A percentile compares a stretch with the other conserved stretches of the same genome.
These are phyloP conservation scores for Nephrotoma flavescens DNA, from an alignment of 2,888 invertebrate species.

Conservation along the genomic window DNA sequence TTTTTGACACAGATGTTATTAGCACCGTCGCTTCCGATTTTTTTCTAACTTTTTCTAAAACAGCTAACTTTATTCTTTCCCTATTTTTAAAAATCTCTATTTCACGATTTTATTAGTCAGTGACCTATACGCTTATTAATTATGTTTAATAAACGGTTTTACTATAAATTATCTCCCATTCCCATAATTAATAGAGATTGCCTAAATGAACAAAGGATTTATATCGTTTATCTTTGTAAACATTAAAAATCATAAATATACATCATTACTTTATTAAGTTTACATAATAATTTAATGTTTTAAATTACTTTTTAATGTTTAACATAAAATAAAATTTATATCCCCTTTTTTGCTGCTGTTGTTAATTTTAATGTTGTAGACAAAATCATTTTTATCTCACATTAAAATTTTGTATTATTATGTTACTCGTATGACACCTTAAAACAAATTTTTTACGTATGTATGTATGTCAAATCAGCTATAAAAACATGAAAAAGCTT, in stretches of 20 bases:
- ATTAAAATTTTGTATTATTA: neutral
- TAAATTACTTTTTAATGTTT: neutral
- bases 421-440: neutral
- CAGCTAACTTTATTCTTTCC: no score
- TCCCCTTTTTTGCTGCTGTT: neutral
- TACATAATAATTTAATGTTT: neutral
- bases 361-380: neutral
- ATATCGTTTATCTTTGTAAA: neutral
- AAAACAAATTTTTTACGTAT: no score
- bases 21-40: no score
- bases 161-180: no score
- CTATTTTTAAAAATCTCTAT: no score
- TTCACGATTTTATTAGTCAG: no score
- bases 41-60: no score
- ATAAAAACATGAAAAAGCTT: neutral
- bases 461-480: neutral
- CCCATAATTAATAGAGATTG: no score
- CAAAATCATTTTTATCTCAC: neutral
- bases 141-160: no score
- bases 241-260: neutral
- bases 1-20: no score
- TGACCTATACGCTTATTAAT: no score
- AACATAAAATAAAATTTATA: neutral
- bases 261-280: neutral
- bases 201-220: no score